These are phyloP conservation scores for Panopea generosa DNA, from an alignment of 2,888 invertebrate species.

Conservation along the genomic window DNA sequence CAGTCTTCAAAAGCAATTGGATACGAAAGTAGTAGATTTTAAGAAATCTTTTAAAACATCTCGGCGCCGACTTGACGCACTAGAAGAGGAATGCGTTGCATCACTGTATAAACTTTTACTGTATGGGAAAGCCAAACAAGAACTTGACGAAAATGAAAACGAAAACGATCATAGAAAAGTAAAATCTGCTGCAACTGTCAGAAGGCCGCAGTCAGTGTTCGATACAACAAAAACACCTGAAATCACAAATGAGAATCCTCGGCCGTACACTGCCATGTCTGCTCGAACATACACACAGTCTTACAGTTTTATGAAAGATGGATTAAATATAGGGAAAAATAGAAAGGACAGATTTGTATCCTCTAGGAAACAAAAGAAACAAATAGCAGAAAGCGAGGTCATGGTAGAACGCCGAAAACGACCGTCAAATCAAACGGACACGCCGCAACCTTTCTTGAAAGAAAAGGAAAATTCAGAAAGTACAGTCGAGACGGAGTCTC, in stretches of 20 bases:
- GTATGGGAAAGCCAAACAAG: slow-evolving; percentile 40
- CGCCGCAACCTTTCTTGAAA: too few species aligned
- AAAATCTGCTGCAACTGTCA: not conserved
- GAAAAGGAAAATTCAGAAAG: too few species aligned
- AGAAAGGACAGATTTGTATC: slow-evolving; percentile 27
- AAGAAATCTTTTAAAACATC: slow-evolving; percentile 31
- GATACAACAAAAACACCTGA: slow-evolving; percentile 2
- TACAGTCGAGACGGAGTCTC: not conserved
- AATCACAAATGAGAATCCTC: not conserved
- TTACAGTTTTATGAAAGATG: slow-evolving; percentile 52
- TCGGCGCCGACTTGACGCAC: slow-evolving; percentile 35
- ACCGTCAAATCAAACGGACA: not conserved
- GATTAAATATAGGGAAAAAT: slow-evolving; percentile 41
- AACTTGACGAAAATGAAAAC: not conserved
- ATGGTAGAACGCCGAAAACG: slow-evolving; percentile 7
- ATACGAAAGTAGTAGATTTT: slow-evolving; percentile 37
- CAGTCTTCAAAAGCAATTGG: slow-evolving; percentile 45
- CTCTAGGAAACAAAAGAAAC: slow-evolving; percentile 23
- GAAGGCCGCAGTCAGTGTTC: slow-evolving; percentile 25
- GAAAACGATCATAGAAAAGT: not conserved
- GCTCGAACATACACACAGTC: slow-evolving; percentile 48
- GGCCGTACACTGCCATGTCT: slow-evolving; percentile 45
- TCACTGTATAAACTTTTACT: slow-evolving; percentile 51
- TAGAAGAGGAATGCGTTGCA: slow-evolving; percentile 55
- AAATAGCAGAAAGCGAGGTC: slow-evolving; percentile 1